phyloP scores from a whole-genome alignment of 2,113 vertebrate genomes.

The Egretta garzetta region DNA sequence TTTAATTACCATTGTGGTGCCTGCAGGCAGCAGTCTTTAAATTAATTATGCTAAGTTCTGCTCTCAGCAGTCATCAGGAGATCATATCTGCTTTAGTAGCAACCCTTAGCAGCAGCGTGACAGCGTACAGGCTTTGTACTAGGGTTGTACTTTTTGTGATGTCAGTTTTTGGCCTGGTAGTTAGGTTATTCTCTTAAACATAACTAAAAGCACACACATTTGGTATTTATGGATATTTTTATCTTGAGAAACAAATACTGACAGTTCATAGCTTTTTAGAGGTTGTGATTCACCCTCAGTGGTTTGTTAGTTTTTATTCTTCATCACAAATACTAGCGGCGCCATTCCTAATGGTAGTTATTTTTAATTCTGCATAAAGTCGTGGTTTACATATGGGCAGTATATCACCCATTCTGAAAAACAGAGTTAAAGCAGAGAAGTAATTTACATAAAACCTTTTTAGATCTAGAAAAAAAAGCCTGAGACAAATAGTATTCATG shows the following conservation, averaged over 20 bases:
- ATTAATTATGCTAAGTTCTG: constrained; percentile 9
- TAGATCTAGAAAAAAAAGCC: neutral
- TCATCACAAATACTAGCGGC: neutral
- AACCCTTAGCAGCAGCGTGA: neutral
- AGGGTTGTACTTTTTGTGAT: neutral
- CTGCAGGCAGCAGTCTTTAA: constrained; percentile 34
- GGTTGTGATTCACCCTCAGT: constrained; percentile 26
- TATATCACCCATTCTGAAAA: constrained; percentile 27
- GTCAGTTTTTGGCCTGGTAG: constrained; percentile 24
- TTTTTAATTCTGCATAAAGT: constrained; percentile 52
- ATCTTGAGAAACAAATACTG: constrained; percentile 39
- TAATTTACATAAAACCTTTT: constrained; percentile 24
- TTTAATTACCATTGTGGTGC: constrained; percentile 50
- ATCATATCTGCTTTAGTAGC: neutral
- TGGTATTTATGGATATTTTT: constrained; percentile 51
- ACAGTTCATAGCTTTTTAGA: constrained; percentile 12
- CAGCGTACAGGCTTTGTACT: neutral
- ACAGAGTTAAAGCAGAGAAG: neutral
- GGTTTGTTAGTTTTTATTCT: constrained; percentile 50
- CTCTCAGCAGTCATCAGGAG: constrained; percentile 32
- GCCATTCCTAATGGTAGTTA: constrained; percentile 38
- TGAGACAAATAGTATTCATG: neutral
- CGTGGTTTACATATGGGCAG: constrained; percentile 34
- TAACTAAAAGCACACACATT: constrained; percentile 19
- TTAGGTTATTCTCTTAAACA: constrained; percentile 31